Evolutionary conservation across 1,140 invertebrate species (phyloP).

Genomic region (Himalopsyche phryganea): DNA sequence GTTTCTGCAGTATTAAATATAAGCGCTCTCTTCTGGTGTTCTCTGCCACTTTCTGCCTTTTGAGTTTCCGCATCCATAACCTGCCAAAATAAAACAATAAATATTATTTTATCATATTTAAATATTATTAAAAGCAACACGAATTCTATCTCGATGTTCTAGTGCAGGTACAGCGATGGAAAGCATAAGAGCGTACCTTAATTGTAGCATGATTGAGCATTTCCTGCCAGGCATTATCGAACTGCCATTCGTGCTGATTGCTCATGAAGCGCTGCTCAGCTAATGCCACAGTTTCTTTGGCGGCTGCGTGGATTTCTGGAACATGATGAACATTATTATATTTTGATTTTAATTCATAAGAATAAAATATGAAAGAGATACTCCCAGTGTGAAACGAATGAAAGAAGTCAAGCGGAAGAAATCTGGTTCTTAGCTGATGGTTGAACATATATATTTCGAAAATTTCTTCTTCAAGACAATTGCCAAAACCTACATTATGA

Average conservation of each 20-base stretch:
- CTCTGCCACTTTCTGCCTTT: slow-evolving; percentile 80
- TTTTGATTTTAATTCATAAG: too few relatives aligned
- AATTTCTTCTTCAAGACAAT: too few relatives aligned
- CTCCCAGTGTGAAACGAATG: too few relatives aligned
- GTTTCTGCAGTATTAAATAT: slow-evolving; percentile 75
- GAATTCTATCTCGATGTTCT: too few relatives aligned
- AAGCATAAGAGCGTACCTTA: slow-evolving; percentile 58
- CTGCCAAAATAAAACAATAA: slow-evolving; percentile 54
- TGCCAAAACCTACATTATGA: too few relatives aligned
- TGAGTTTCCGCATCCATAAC: slow-evolving; percentile 92
- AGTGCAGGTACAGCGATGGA: background rate
- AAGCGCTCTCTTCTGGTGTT: slow-evolving; percentile 76
- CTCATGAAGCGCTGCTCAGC: slow-evolving; percentile 85
- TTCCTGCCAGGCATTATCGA: slow-evolving; percentile 89
- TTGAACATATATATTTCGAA: too few relatives aligned
- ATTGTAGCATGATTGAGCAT: slow-evolving; percentile 91
- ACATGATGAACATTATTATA: too few relatives aligned
- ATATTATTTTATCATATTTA: background rate
- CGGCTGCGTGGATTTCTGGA: slow-evolving; percentile 82
- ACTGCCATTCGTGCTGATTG: slow-evolving; percentile 77
- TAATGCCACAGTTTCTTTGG: slow-evolving; percentile 90
- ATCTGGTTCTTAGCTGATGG: too few relatives aligned
- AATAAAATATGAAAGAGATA: too few relatives aligned
- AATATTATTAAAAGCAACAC: too few relatives aligned
- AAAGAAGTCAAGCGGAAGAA: too few relatives aligned